These are phyloP conservation scores for Cryptocheilus praepositus DNA, from an alignment of 2,888 invertebrate genomes.

Conservation along the genomic window DNA sequence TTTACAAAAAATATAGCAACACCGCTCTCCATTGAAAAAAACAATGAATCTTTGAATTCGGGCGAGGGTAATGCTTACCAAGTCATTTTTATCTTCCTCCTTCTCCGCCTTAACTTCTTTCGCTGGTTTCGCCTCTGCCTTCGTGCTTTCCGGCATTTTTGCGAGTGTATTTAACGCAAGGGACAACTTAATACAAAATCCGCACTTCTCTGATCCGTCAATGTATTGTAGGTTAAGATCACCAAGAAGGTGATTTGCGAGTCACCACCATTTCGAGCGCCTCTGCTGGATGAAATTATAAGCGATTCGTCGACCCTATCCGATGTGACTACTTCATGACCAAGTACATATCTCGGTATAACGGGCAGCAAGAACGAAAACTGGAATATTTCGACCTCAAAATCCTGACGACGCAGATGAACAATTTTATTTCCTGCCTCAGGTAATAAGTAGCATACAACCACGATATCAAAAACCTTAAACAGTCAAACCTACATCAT, in stretches of 20 bases:
- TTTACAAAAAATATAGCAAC: constrained; percentile 2
- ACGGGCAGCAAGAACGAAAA: too few species aligned
- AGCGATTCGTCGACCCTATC: too few species aligned
- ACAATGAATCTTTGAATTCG: background rate
- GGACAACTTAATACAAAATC: constrained; percentile 25
- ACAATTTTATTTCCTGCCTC: too few species aligned
- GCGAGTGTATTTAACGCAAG: constrained; percentile 25
- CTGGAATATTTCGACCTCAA: too few species aligned
- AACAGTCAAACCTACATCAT: too few species aligned
- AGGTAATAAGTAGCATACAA: too few species aligned
- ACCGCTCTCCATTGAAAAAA: background rate
- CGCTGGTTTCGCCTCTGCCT: constrained; percentile 68
- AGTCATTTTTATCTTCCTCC: constrained; percentile 76
- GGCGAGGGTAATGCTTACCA: constrained; percentile 68
- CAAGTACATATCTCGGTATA: too few species aligned
- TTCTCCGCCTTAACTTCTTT: constrained; percentile 75
- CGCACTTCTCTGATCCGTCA: constrained; percentile 37
- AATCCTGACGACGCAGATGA: too few species aligned
- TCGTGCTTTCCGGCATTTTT: constrained; percentile 73
- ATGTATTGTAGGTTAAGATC: constrained; percentile 47
- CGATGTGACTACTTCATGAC: too few species aligned
- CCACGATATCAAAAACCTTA: too few species aligned
- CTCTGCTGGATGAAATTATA: background rate
- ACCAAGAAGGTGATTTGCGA: constrained; percentile 56
- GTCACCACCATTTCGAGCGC: constrained; percentile 53